Base-by-base conservation (phyloP, 2,113 vertebrate genomes). In the Arizona elegans region DNA sequence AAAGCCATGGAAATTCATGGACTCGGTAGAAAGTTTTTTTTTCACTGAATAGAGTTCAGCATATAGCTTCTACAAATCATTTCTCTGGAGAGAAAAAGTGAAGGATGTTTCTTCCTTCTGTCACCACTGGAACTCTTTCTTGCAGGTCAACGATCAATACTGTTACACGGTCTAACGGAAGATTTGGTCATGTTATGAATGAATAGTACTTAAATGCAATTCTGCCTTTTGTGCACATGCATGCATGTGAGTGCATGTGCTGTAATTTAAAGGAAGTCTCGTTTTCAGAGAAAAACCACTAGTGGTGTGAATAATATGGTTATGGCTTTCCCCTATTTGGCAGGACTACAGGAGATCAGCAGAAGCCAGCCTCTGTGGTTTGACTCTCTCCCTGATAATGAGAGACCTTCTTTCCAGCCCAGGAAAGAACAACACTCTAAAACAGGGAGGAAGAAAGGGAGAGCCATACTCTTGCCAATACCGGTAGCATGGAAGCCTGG, bases 341-440 rank as follows among this genome's bases (percentile, higher is more conserved):
- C 97, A 96, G 92, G 81, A 55, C 9, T 58, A 94, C 62, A 95
- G 93, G 94, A 96, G 95, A 95, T 95, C 96, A 94, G 90, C 93
- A 43, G 96, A 97, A 97, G 97, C 96, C 97, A 97, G 96, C 92
- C 96, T 96, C 96, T 98, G 97, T 96, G 97, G 98, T 98, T 98
- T 98, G 96, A 98, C 98, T 98, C 98, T 96, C 97, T 98, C 97
- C 95, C 97, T 98, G 98, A 98, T 98, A 98, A 98, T 98, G 97
- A 98, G 97, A 98, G 95, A 98, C 97, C 96, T 96, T 96, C 91
- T 92, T 94, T 95, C 96, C 96, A 13, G 95, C 95, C 96, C 94
- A 96, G 91, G 95, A 95, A 97, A 98, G 98, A 97, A 97, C 97
- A 95, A 95, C 58, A 90, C 95, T 98, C 97, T 97, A 97, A 97